phyloP scores from a whole-genome alignment of 2,797 vertebrate species.

The Tapirus indicus region DNA sequence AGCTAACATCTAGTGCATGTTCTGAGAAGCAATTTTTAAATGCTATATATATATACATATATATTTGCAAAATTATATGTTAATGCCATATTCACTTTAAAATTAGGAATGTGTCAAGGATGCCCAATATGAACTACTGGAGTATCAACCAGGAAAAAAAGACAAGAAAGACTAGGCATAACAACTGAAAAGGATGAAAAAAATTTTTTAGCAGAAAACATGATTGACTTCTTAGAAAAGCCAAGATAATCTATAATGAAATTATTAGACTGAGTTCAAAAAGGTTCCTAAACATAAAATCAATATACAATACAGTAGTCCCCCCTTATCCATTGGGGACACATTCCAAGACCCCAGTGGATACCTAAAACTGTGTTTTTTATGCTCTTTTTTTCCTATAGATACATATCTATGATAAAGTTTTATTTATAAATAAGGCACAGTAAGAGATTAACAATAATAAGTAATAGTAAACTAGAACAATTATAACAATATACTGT shows the following conservation, averaged over 20 bases:
- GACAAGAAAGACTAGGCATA: not conserved
- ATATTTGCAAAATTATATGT: not conserved
- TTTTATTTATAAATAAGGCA: too few species aligned
- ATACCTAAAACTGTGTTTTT: too few species aligned
- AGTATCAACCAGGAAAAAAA: not conserved
- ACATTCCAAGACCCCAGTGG: too few species aligned
- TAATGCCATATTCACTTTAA: slow-evolving; percentile 15
- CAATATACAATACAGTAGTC: too few species aligned
- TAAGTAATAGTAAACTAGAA: too few species aligned
- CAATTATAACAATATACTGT: too few species aligned
- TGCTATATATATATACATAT: not conserved
- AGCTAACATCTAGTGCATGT: not conserved
- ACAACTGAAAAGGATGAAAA: not conserved
- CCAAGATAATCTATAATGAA: not conserved
- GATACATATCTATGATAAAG: too few species aligned
- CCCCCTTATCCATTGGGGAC: too few species aligned
- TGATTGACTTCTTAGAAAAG: slow-evolving; percentile 1
- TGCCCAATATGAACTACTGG: not conserved
- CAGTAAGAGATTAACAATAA: too few species aligned
- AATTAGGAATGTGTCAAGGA: not conserved
- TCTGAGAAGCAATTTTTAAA: not conserved
- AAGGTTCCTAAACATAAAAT: not conserved
- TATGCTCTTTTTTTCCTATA: too few species aligned
- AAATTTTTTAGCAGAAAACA: not conserved
- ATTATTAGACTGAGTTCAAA: not conserved